Evolutionary conservation across 2,113 vertebrate genomes (phyloP).

Genomic region (Nanger granti): DNA sequence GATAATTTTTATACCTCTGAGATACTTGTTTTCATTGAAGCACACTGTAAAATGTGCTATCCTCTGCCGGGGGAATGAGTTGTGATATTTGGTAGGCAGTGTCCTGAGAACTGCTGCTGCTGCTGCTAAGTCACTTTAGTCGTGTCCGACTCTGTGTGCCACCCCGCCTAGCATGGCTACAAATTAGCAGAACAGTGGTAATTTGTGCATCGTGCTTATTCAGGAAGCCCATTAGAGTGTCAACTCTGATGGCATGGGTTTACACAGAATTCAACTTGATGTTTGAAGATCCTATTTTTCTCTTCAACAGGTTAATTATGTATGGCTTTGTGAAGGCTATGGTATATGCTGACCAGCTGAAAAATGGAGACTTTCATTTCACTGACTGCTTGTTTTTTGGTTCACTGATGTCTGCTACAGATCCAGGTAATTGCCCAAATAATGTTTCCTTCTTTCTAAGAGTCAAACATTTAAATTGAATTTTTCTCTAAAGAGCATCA

Average conservation of each 20-base stretch:
- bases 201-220: not conserved
- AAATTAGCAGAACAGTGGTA: not conserved
- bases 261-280: not conserved
- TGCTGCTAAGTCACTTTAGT: too few relatives aligned
- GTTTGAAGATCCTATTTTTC: slow-evolving; percentile 63
- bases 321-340: slow-evolving; percentile 87
- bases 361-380: slow-evolving; percentile 83
- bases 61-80: slow-evolving; percentile 23
- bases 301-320: slow-evolving; percentile 81
- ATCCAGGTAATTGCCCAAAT: slow-evolving; percentile 83
- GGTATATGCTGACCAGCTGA: slow-evolving; percentile 74
- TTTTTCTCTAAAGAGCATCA: not conserved
- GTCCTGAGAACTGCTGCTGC: not conserved
- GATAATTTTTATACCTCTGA: slow-evolving; percentile 43
- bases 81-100: slow-evolving; percentile 24
- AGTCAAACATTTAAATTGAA: slow-evolving; percentile 31
- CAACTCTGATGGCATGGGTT: not conserved
- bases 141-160: too few relatives aligned
- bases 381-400: slow-evolving; percentile 89
- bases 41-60: slow-evolving; percentile 46
- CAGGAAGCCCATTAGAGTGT: not conserved
- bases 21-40: slow-evolving; percentile 49
- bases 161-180: not conserved
- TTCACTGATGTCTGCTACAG: slow-evolving; percentile 88
- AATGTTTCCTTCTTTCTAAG: not conserved